Conservation (phyloP, 2,797 vertebrate species). For the Halcyon smyrnensis region DNA sequence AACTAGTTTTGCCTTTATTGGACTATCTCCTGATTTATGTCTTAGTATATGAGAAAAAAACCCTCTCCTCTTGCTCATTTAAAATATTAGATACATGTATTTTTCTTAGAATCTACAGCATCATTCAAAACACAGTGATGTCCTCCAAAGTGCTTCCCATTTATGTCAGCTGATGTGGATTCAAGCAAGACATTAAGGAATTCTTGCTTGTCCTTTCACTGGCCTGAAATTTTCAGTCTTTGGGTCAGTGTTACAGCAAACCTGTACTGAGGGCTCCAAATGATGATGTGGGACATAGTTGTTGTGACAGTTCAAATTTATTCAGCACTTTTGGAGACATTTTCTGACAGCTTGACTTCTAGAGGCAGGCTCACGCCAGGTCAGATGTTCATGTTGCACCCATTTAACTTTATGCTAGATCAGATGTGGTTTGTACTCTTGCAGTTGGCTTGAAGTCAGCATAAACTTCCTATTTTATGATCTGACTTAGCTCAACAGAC, state of each 20-base stretch:
- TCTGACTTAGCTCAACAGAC: background rate
- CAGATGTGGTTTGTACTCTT: background rate
- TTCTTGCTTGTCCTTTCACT: background rate
- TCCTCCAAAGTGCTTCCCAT: background rate
- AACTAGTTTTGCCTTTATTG: background rate
- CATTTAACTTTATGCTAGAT: background rate
- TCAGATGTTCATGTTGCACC: background rate
- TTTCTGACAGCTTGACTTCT: background rate
- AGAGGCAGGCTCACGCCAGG: background rate
- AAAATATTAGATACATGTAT: background rate
- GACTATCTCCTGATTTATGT: background rate
- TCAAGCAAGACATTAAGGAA: background rate
- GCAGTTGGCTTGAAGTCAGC: background rate
- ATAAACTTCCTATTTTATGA: background rate
- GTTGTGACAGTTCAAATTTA: background rate
- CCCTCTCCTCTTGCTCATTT: background rate
- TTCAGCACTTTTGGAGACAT: background rate
- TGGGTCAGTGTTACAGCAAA: background rate
- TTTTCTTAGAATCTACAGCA: background rate
- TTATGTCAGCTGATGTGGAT: background rate
- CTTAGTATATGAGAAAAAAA: background rate
- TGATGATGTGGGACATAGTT: background rate
- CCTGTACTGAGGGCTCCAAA: background rate
- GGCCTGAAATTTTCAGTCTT: background rate
- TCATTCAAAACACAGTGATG: background rate